phyloP scores from a whole-genome alignment of 37 sponge, comb jelly and placozoan species.

The Theonella swinhoei region DNA sequence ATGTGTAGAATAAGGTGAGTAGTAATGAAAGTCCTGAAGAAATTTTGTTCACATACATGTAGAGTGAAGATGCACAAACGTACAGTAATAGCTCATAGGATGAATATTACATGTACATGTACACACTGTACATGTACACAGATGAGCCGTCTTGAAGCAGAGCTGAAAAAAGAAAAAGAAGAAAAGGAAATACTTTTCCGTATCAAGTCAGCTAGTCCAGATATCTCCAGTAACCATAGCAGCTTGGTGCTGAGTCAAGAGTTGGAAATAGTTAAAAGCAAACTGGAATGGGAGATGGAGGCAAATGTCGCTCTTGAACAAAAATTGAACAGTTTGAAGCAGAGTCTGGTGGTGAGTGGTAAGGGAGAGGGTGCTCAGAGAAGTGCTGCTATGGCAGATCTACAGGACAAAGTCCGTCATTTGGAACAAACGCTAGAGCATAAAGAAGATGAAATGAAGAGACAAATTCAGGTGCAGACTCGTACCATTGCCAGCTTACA shows the following conservation, averaged over 20 bases:
- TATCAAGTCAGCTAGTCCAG: not conserved
- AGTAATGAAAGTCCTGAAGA: too few relatives aligned
- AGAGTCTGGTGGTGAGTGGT: not conserved
- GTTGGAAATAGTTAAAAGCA: not conserved
- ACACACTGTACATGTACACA: not conserved
- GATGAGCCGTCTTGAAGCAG: not conserved
- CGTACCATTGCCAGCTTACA: not conserved
- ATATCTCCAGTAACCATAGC: not conserved
- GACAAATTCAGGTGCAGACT: not conserved
- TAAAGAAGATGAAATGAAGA: not conserved
- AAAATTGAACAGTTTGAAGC: not conserved
- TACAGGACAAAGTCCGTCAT: not conserved
- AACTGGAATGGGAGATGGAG: not conserved
- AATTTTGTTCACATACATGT: too few relatives aligned
- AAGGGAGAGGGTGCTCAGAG: not conserved
- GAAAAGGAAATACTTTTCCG: not conserved
- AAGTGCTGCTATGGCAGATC: not conserved
- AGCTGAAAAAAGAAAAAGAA: not conserved
- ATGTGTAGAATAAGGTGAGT: too few relatives aligned
- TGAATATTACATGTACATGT: too few relatives aligned
- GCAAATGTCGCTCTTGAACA: not conserved
- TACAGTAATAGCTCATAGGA: too few relatives aligned
- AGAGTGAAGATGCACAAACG: too few relatives aligned
- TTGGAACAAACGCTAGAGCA: not conserved
- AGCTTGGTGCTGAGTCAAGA: not conserved